Conservation (phyloP, 2,888 invertebrate species). For the Helleia helle region DNA sequence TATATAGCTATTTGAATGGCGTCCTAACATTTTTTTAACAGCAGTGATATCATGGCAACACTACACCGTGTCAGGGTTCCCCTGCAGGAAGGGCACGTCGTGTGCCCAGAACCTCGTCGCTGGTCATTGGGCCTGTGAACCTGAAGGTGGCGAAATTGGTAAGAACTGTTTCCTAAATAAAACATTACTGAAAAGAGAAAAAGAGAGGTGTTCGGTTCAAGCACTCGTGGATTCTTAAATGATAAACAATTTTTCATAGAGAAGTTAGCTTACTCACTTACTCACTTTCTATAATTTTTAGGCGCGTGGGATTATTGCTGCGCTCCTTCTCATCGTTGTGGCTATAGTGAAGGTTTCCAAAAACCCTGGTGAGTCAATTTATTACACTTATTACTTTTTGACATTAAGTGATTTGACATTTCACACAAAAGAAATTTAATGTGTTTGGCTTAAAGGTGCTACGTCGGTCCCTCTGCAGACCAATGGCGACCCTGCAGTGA, state of each 20-base stretch:
- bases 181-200: too few species aligned
- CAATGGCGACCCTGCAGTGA: slow-evolving; percentile 93
- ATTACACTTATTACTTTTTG: too few species aligned
- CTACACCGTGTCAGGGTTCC: slow-evolving; percentile 87
- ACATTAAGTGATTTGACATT: too few species aligned
- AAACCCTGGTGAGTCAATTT: slow-evolving; percentile 81
- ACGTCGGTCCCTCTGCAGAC: slow-evolving; percentile 83
- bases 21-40: slow-evolving; percentile 24
- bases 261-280: too few species aligned
- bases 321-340: slow-evolving; percentile 86
- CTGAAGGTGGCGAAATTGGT: slow-evolving; percentile 76
- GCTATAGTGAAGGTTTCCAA: slow-evolving; percentile 85
- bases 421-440: too few species aligned
- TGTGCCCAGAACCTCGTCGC: slow-evolving; percentile 83
- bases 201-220: too few species aligned
- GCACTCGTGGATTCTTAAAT: too few species aligned
- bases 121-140: slow-evolving; percentile 89
- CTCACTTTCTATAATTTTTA: too few species aligned
- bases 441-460: slow-evolving; percentile 88
- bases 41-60: slow-evolving; percentile 78
- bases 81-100: slow-evolving; percentile 79
- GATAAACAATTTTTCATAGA: too few species aligned
- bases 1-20: too few species aligned
- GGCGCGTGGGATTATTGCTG: slow-evolving; percentile 92
- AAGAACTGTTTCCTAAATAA: too few species aligned